A percentile compares a stretch with the other conserved stretches of the same genome.
These are phyloP conservation scores for Platysternon megacephalum DNA, from an alignment of 2,113 vertebrate species.

Conservation along the genomic window DNA sequence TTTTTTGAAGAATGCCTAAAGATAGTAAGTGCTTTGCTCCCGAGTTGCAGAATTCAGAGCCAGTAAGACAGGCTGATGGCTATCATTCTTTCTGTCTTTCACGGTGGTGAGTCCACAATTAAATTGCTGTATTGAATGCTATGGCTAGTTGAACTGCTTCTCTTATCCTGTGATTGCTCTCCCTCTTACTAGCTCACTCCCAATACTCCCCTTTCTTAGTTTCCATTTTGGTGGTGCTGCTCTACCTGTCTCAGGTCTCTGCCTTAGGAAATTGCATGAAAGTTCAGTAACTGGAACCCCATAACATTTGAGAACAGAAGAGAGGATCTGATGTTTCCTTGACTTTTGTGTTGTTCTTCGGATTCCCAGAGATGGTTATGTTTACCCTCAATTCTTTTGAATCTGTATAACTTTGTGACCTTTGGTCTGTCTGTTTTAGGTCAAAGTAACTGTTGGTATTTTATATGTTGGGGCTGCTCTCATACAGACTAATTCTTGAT, in stretches of 20 bases:
- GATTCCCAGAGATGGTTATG: background rate
- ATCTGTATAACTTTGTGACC: background rate
- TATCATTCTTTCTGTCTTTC: background rate
- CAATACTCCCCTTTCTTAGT: background rate
- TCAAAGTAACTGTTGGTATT: background rate
- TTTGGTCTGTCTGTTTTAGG: background rate
- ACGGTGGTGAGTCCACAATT: slow-evolving; percentile 44
- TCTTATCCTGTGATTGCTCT: background rate
- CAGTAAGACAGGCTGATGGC: background rate
- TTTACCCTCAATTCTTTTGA: background rate
- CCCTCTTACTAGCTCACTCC: background rate
- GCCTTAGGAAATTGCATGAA: background rate
- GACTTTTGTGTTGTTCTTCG: background rate
- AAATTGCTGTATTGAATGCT: slow-evolving; percentile 26
- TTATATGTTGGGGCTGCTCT: background rate
- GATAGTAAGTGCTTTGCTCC: background rate
- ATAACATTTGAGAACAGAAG: slow-evolving; percentile 26
- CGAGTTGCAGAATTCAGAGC: background rate
- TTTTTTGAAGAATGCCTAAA: fast-evolving
- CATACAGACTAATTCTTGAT: background rate
- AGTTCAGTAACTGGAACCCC: slow-evolving; percentile 18
- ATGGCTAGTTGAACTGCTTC: background rate
- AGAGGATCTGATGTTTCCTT: background rate
- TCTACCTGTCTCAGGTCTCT: slow-evolving; percentile 6
- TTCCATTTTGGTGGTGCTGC: background rate